Evolutionary conservation across 1,140 invertebrate genomes (phyloP).

Genomic region (Mactra quadrangularis): DNA sequence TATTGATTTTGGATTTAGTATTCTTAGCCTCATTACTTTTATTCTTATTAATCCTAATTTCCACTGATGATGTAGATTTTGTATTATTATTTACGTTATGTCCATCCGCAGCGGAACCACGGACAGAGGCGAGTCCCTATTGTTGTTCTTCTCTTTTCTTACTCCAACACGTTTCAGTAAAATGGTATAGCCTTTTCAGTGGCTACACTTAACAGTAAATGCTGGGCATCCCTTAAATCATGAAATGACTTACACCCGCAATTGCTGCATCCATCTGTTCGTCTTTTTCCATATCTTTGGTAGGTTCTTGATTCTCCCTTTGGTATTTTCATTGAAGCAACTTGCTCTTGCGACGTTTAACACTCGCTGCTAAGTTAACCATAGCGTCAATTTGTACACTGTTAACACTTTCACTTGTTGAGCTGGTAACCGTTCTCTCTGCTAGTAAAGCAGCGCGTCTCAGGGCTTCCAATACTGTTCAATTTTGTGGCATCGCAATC

Average conservation of each 20-base stretch:
- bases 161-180: not conserved
- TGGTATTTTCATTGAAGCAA: too few relatives aligned
- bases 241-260: not conserved
- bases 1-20: too few relatives aligned
- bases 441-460: not conserved
- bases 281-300: too few relatives aligned
- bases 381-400: too few relatives aligned
- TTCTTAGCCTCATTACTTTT: not conserved
- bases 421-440: not conserved
- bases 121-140: constrained; percentile 63
- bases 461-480: not conserved
- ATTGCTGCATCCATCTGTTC: not conserved
- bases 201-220: not conserved
- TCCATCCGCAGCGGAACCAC: too few relatives aligned
- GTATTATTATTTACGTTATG: too few relatives aligned
- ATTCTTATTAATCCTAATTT: not conserved
- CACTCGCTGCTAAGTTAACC: too few relatives aligned
- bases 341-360: too few relatives aligned
- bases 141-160: not conserved
- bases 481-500: constrained; percentile 14
- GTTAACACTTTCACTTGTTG: not conserved
- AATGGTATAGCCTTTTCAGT: constrained; percentile 1
- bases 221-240: constrained; percentile 1
- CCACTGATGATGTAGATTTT: too few relatives aligned
- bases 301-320: too few relatives aligned